A percentile compares a stretch with the other conserved stretches of the same genome.
Evolutionary conservation across 1,140 invertebrate genomes (phyloP).

Genomic region (Drosophila cardini): DNA sequence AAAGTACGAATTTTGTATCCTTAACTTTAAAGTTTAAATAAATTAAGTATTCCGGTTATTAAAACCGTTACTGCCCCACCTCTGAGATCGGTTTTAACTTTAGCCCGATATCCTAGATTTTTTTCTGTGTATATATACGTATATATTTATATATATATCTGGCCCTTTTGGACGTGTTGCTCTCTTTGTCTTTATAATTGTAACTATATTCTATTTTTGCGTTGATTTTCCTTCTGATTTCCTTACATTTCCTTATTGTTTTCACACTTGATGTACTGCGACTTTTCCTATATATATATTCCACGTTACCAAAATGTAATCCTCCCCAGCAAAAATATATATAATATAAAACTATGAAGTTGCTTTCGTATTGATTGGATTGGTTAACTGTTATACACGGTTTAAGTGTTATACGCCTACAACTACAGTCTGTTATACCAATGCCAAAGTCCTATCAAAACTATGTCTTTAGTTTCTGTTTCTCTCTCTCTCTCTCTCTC

Average conservation of each 20-base stretch:
- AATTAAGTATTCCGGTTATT: no score
- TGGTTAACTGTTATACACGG: slow-evolving; percentile 57
- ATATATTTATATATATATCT: no score
- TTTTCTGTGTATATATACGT: no score
- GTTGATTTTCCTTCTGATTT: slow-evolving; percentile 25
- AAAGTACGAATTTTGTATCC: no score
- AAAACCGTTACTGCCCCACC: no score
- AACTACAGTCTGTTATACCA: slow-evolving; percentile 19
- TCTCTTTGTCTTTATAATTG: slow-evolving; percentile 19
- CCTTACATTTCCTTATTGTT: slow-evolving; percentile 15
- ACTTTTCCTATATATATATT: slow-evolving; percentile 25
- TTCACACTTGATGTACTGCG: slow-evolving; percentile 13
- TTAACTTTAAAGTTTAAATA: no score
- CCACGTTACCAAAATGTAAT: slow-evolving; percentile 15
- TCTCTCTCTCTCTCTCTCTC: slow-evolving; percentile 33
- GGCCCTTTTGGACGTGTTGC: not conserved
- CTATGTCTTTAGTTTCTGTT: slow-evolving; percentile 29
- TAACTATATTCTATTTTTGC: slow-evolving; percentile 4
- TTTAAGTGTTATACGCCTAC: slow-evolving; percentile 46
- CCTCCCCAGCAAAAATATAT: slow-evolving; percentile 14
- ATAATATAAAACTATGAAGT: slow-evolving; percentile 1
- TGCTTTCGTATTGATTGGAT: slow-evolving; percentile 47
- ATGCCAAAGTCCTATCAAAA: slow-evolving; percentile 11
- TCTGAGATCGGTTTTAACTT: no score
- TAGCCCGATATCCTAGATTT: no score